These are phyloP conservation scores for Selene dorsalis DNA, from an alignment of 2,797 vertebrate genomes.

Conservation along the genomic window DNA sequence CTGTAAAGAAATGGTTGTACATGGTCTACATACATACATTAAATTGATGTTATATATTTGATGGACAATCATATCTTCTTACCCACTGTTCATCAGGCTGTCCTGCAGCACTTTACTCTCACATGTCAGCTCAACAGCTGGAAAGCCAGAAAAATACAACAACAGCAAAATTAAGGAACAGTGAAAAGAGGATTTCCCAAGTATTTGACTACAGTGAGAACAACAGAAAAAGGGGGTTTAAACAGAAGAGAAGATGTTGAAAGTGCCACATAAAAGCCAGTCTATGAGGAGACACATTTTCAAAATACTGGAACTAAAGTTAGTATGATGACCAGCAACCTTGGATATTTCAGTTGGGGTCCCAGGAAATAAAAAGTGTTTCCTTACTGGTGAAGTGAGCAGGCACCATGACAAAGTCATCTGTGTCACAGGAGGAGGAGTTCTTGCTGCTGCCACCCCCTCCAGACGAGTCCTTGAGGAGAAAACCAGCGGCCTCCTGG, in stretches of 20 bases:
- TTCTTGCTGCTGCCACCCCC: constrained; percentile 93
- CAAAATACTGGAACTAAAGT: neutral
- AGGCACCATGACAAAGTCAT: constrained; percentile 98
- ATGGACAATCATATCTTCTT: constrained; percentile 63
- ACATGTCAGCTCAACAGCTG: constrained; percentile 88
- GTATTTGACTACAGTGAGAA: neutral
- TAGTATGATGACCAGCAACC: neutral
- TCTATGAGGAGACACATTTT: neutral
- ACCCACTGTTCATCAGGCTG: constrained; percentile 97
- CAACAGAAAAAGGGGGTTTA: neutral
- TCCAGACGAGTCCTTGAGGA: constrained; percentile 89
- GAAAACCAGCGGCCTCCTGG: constrained; percentile 88
- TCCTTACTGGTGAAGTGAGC: constrained; percentile 92
- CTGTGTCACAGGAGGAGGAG: constrained; percentile 95
- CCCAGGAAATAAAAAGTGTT: neutral
- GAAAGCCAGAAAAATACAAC: constrained; percentile 21
- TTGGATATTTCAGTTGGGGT: neutral
- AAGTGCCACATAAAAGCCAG: neutral
- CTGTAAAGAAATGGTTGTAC: no score
- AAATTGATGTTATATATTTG: neutral
- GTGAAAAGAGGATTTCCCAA: neutral
- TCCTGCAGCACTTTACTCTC: constrained; percentile 92
- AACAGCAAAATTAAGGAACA: neutral
- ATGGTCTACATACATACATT: neutral
- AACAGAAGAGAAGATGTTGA: neutral